These are phyloP conservation scores for Apostichopus californicus DNA, from an alignment of 35 echinoderm and acorn worm genomes.

Conservation along the genomic window DNA sequence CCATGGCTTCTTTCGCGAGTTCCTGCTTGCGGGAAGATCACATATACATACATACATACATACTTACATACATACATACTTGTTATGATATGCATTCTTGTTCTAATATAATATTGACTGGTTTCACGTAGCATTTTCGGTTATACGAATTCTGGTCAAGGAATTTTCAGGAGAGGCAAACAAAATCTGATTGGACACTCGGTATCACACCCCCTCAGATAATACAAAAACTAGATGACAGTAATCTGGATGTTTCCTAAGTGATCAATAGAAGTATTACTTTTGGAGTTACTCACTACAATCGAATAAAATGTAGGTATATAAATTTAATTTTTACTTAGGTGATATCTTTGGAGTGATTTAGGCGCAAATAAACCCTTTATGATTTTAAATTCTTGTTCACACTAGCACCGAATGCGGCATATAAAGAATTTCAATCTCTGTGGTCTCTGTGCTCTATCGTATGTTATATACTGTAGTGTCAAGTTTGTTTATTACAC, in stretches of 20 bases:
- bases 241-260: not conserved
- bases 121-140: too few species aligned
- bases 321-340: not conserved
- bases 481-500: slow-evolving; percentile 37
- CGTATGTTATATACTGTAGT: not conserved
- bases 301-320: not conserved
- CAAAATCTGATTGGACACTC: slow-evolving; percentile 13
- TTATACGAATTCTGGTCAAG: not conserved
- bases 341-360: not conserved
- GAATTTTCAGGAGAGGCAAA: not conserved
- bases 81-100: too few species aligned
- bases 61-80: too few species aligned
- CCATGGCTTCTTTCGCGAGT: too few species aligned
- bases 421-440: not conserved
- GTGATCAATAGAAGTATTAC: too few species aligned
- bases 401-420: not conserved
- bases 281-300: too few species aligned
- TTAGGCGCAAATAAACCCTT: not conserved
- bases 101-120: too few species aligned
- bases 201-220: slow-evolving; percentile 31
- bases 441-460: not conserved
- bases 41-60: too few species aligned
- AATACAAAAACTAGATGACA: not conserved
- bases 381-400: not conserved
- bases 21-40: too few species aligned